A percentile compares a stretch with the other conserved stretches of the same genome.
Evolutionary conservation across 2,113 vertebrate species (phyloP).

Genomic region (Chauna torquata): DNA sequence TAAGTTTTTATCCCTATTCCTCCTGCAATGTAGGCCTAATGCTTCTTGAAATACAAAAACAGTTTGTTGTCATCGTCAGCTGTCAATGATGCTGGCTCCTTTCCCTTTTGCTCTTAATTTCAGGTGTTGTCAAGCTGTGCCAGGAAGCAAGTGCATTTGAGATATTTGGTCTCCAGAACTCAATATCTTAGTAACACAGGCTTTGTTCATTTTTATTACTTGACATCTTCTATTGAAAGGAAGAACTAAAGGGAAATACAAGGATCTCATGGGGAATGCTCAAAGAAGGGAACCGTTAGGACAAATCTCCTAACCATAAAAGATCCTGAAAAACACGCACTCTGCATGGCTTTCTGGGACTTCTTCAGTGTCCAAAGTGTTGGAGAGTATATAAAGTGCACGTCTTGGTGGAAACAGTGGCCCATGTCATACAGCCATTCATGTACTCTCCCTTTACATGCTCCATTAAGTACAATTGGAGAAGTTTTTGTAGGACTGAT

Average conservation of each 20-base stretch:
- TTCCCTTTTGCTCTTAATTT: conserved; percentile 26
- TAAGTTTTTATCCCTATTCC: not conserved
- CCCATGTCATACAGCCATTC: not conserved
- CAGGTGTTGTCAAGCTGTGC: conserved; percentile 40
- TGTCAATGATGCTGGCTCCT: not conserved
- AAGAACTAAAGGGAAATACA: not conserved
- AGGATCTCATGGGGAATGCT: not conserved
- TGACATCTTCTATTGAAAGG: not conserved
- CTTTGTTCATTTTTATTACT: conserved; percentile 44
- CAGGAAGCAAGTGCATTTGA: not conserved
- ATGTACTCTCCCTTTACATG: rapidly evolving
- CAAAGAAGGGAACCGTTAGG: not conserved
- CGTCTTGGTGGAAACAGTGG: not conserved
- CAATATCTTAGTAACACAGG: not conserved
- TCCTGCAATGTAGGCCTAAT: not conserved
- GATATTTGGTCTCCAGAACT: conserved; percentile 4
- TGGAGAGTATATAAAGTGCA: not conserved
- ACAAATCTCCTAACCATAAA: not conserved
- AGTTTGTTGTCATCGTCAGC: not conserved
- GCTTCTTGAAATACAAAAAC: not conserved
- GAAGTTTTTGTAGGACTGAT: not conserved
- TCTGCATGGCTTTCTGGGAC: not conserved
- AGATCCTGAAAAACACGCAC: not conserved
- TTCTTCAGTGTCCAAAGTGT: not conserved
- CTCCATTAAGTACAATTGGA: not conserved